These are phyloP conservation scores for Onychomys torridus DNA, from an alignment of 2,797 vertebrate species.

Conservation along the genomic window DNA sequence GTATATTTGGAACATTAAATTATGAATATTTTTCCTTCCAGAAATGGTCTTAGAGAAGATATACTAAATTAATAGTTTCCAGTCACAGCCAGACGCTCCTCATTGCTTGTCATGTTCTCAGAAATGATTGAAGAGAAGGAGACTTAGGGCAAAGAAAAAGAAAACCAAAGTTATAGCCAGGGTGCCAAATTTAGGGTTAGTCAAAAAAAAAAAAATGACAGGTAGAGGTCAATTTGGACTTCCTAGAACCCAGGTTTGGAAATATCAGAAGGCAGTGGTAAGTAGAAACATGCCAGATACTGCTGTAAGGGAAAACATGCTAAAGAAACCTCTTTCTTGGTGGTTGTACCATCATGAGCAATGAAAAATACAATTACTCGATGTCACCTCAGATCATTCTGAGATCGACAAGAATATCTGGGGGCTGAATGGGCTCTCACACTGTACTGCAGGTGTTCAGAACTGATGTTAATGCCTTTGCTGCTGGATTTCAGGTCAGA, in stretches of 20 bases:
- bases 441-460: background rate
- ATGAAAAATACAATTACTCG: slow-evolving; percentile 36
- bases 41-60: background rate
- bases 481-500: background rate
- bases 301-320: background rate
- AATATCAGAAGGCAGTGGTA: background rate
- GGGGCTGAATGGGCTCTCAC: slow-evolving; percentile 69
- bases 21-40: slow-evolving; percentile 68
- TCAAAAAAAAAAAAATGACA: background rate
- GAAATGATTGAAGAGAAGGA: slow-evolving; percentile 8
- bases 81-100: background rate
- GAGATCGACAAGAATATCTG: slow-evolving; percentile 43
- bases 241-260: background rate
- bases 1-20: slow-evolving; percentile 46
- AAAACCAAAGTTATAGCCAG: background rate
- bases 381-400: slow-evolving; percentile 57
- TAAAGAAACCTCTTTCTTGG: slow-evolving; percentile 61
- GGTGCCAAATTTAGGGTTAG: background rate
- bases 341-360: slow-evolving; percentile 50
- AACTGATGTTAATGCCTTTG: background rate
- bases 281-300: rapidly evolving
- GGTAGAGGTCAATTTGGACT: background rate
- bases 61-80: slow-evolving; percentile 45
- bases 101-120: background rate
- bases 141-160: background rate